Base-by-base conservation (phyloP, 2,113 vertebrate genomes). In the Triplophysa dalaica region DNA sequence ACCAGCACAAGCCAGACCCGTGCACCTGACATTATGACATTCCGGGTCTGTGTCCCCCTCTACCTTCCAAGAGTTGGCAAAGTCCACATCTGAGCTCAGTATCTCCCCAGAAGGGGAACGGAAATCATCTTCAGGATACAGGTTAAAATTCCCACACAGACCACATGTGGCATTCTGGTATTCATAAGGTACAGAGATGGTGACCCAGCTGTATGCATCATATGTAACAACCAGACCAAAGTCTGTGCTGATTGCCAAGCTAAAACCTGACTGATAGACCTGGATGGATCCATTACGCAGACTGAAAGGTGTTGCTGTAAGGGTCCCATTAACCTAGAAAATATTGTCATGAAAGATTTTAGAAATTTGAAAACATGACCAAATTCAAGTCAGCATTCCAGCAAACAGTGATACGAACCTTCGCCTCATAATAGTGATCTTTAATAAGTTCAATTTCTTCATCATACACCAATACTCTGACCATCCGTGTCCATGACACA, bases 181-280 rank as follows among this genome's bases (percentile, higher is more conserved):
- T 0, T 73, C 70, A n/a, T 78, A 82, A 0, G 89, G 82, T 19
- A 90, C 8, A 2, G 62, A 78, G 61, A 92, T 85, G 4, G 22
- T 84, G 22, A 88, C 90, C 21, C 86, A 69, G 38, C 22, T n/a
- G 1, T 45, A 19, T 0, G 78, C 38, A 24, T 91, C 89, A 33
- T 89, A 92, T 3, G 87, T 88, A 14, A 92, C 87, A 2, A 81
- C 1, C n/a, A 93, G 70, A 4, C 91, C 89, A 64, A 90, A 88
- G 9, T 87, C 83, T 17, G 87, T 86, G 41, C 83, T 89, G 66
- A 91, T 0, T 0, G 63, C 19, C 17, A 89, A n/a, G 7, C 87
- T 88, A 68, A 88, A 89, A 2, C 90, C 92, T 19, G 84, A 79
- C 14, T 75, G 2, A 43, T 84, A 89, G 29, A 90, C 79, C 0